A percentile compares a stretch with the other conserved stretches of the same genome.
These are phyloP conservation scores for Agrotis exclamationis DNA, from an alignment of 2,888 invertebrate species.

Conservation along the genomic window DNA sequence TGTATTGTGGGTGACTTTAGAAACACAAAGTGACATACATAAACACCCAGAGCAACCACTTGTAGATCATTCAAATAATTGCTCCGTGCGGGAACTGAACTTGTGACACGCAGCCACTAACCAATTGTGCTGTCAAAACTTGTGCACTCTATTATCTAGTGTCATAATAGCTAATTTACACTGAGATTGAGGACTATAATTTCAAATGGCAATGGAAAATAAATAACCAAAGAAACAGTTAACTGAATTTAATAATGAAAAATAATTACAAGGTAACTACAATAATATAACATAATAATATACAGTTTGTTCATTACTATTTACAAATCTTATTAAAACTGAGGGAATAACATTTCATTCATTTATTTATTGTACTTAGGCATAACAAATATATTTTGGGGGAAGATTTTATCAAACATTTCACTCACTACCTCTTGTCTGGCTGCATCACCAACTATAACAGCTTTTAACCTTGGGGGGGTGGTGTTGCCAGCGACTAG, in stretches of 20 bases:
- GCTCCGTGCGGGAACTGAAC: too few relatives aligned
- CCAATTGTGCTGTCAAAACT: too few relatives aligned
- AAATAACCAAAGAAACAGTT: slow-evolving; percentile 73
- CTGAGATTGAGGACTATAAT: too few relatives aligned
- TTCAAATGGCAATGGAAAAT: background rate
- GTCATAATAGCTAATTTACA: too few relatives aligned
- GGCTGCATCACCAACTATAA: slow-evolving; percentile 84
- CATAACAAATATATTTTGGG: slow-evolving; percentile 89
- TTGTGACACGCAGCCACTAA: too few relatives aligned
- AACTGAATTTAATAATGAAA: slow-evolving; percentile 83
- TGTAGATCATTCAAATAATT: too few relatives aligned
- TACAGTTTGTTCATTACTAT: slow-evolving; percentile 85
- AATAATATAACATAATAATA: slow-evolving; percentile 78
- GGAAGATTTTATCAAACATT: slow-evolving; percentile 89
- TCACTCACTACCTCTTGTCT: slow-evolving; percentile 84
- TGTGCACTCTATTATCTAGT: too few relatives aligned
- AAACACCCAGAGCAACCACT: too few relatives aligned
- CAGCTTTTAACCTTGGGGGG: slow-evolving; percentile 92
- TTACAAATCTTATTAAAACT: slow-evolving; percentile 79
- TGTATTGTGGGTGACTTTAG: too few relatives aligned
- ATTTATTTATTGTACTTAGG: slow-evolving; percentile 89
- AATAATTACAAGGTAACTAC: slow-evolving; percentile 84
- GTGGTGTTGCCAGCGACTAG: slow-evolving; percentile 94
- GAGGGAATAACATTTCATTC: slow-evolving; percentile 72
- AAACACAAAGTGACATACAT: too few relatives aligned